phyloP scores from a whole-genome alignment of 2,113 vertebrate genomes.

The Parotia lawesii region DNA sequence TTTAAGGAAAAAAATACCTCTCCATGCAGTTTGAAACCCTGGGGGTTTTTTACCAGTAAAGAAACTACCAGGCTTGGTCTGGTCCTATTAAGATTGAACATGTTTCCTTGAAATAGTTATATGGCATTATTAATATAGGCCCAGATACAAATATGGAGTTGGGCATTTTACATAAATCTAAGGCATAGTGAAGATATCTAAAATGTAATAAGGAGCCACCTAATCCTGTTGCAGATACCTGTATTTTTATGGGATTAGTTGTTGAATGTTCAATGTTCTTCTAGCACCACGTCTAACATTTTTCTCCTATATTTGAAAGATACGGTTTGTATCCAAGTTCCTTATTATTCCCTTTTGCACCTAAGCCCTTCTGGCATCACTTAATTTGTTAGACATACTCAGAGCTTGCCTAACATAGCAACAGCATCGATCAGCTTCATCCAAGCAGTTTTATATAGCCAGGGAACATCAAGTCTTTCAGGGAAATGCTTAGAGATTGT shows the following conservation, averaged over 20 bases:
- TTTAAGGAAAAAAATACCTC: background rate
- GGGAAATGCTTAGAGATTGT: background rate
- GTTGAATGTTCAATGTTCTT: background rate
- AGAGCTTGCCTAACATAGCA: background rate
- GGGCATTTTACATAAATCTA: background rate
- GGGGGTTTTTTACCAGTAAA: background rate
- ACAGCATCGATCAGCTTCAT: background rate
- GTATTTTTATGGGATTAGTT: background rate
- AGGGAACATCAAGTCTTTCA: background rate
- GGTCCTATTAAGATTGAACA: background rate
- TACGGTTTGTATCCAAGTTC: background rate
- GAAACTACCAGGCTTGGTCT: background rate
- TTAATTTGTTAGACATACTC: background rate
- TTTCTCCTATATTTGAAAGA: background rate
- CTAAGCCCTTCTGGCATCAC: background rate
- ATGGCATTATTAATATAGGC: background rate
- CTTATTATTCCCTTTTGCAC: background rate
- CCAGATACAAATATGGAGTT: background rate
- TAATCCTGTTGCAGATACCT: background rate
- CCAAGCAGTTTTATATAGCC: background rate
- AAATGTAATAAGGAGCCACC: background rate
- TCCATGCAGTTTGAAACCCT: background rate
- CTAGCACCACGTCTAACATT: background rate
- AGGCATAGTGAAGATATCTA: background rate
- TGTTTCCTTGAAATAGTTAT: background rate